Base-by-base conservation (phyloP, 2,888 invertebrate species). In the Pristionchus maxplancki region DNA sequence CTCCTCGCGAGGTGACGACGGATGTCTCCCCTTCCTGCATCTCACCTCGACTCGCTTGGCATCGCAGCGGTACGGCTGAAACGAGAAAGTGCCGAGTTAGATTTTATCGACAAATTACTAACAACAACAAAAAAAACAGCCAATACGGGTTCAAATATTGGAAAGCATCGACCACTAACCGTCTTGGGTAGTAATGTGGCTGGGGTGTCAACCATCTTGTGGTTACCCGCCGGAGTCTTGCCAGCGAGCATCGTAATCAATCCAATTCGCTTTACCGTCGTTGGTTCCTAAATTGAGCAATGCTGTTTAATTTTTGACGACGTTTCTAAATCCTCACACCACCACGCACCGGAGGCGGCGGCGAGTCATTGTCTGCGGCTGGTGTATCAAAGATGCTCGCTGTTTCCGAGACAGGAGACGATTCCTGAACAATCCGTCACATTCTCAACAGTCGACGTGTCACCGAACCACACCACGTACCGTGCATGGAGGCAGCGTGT, bases 321-420 rank as follows among this genome's bases (percentile, higher is more conserved):
- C 48, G 81, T 81, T 81, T 81, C 81, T 24, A 48, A n/a, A n/a
- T 15, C 0, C 28, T 15, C 15, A n/a, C 48, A 13, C 48, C 48
- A 81, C 81, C 44, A 81, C 81, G 81, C 17, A 81, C 81, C 34
- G 15, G 71, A 71, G 58, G 24, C 53, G 15, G n/a, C n/a, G n/a
- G 53, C 58, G 58, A 24, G 28, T 64, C 64, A 31, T 64, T 31
- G 17, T 31, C 31, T 31, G 64, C 31, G 31, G 13, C 31, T 11
- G 64, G 64, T 13, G 34, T 31, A 31, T 11, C 24, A 24, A 9
- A n/a, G 58, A 24, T 58, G 24, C 31, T 11, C 11, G 31, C 15
- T 9, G 15, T 31, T 5, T 13, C 17, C 31, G 31, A 5, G 13
- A 31, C 28, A 5, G 64, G 15, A 15, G 64, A 64, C 64, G 64